Base-by-base conservation (phyloP, 2,113 vertebrate species). In the Trichechus manatus region DNA sequence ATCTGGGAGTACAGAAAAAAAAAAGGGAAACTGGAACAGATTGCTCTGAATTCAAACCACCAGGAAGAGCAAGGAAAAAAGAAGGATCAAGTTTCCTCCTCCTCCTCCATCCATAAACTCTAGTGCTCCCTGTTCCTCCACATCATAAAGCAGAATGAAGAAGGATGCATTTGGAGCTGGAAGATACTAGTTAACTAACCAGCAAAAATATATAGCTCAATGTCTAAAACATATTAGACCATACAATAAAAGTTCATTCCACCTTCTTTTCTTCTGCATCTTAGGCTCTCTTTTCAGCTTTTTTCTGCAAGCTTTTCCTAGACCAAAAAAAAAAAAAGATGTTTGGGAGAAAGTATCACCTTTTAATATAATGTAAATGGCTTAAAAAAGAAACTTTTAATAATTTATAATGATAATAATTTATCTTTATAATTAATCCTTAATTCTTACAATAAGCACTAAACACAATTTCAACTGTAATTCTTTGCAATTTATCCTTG, bases 351-450 rank as follows among this genome's bases (percentile, higher is more conserved):
- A 72, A 95, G 9, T 27, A 75, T 81, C 22, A 68, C 15, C 2
- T 85, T 90, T 95, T 84, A 31, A 56, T 17, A 79, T 63, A 19
- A 90, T 64, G 8, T 68, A 84, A 89, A 63, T 47, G 42, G 50
- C 20, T 72, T 92, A 56, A 79, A 90, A 15, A 92, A 63, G 3
- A 81, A 87, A 53, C 5, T 63, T 82, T 82, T 36, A 83, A 15
- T 39, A 39, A 39, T 39, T 39, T 3, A 39, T 39, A 39, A 39
- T 39, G 3, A 39, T 39, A 70, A n/a, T 19, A 63, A 36, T 61
- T 80, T 74, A 53, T 89, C 61, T 89, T 90, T 59, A 44, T 47
- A 82, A 83, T 0, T 33, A 74, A 72, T 50, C 17, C 29, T 91
- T 87, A 77, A 66, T 85, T 81, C 44, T 85, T 70, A 17, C 25